Evolutionary conservation across 2,797 vertebrate genomes (phyloP).

Genomic region (Rhinella marina): DNA sequence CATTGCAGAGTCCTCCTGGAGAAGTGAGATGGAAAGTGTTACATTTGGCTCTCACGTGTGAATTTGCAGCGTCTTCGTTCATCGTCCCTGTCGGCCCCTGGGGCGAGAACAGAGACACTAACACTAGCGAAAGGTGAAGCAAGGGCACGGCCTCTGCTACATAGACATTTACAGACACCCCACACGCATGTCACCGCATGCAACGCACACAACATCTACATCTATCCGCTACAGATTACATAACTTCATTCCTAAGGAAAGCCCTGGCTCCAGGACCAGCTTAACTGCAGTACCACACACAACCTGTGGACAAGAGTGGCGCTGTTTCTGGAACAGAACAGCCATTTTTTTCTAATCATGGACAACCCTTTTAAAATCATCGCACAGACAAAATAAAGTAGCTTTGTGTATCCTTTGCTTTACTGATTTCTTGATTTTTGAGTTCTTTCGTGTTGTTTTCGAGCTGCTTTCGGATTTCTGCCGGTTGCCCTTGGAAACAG

Average conservation of each 20-base stretch:
- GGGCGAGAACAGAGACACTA: background rate
- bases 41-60: slow-evolving; percentile 55
- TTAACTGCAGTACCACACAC: too few species aligned
- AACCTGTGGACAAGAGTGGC: too few species aligned
- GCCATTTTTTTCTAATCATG: too few species aligned
- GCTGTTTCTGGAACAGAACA: too few species aligned
- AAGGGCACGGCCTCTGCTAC: background rate
- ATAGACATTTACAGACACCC: background rate
- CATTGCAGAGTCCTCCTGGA: slow-evolving; percentile 39
- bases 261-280: too few species aligned
- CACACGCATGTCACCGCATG: background rate
- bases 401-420: too few species aligned
- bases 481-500: too few species aligned
- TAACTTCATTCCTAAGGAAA: background rate
- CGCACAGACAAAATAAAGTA: too few species aligned
- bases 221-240: background rate
- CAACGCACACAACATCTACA: background rate
- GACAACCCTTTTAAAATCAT: too few species aligned
- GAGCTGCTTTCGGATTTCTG: too few species aligned
- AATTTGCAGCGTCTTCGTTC: slow-evolving; percentile 16
- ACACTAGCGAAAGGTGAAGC: background rate
- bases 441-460: too few species aligned
- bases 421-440: too few species aligned
- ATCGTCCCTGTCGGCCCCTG: background rate
- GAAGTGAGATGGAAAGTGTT: slow-evolving; percentile 34